Conservation (phyloP, 1,140 invertebrate species). For the Agrypnia vestita region DNA sequence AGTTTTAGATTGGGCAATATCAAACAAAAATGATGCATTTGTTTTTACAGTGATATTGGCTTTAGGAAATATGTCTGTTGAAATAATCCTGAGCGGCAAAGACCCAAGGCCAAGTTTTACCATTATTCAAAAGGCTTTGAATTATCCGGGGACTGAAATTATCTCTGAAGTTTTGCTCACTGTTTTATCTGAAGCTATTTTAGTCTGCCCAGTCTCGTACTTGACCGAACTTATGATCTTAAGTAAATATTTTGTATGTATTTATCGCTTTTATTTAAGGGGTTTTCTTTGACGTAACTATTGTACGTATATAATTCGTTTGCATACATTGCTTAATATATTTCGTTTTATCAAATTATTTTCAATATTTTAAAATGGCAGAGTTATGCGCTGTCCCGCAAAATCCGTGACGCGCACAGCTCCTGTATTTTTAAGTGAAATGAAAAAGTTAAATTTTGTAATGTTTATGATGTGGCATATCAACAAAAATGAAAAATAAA, state of each 20-base stretch:
- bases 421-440: no score
- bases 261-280: not conserved
- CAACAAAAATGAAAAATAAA: no score
- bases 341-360: no score
- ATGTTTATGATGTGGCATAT: no score
- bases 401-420: no score
- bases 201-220: constrained; percentile 32
- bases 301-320: no score
- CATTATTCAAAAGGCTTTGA: constrained; percentile 33
- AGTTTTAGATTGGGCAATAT: constrained; percentile 37
- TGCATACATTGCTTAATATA: no score
- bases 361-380: no score
- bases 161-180: constrained; percentile 31
- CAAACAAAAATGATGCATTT: constrained; percentile 31
- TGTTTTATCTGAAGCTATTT: constrained; percentile 32
- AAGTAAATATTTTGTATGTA: constrained; percentile 22
- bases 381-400: no score
- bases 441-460: no score
- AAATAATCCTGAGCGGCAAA: constrained; percentile 6
- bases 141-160: constrained; percentile 6
- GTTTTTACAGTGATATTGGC: constrained; percentile 1
- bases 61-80: constrained; percentile 19
- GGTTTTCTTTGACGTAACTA: no score
- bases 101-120: constrained; percentile 38
- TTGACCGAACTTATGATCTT: constrained; percentile 28